Conservation (phyloP, 1,140 invertebrate species). For the Drosophila trapezifrons region DNA sequence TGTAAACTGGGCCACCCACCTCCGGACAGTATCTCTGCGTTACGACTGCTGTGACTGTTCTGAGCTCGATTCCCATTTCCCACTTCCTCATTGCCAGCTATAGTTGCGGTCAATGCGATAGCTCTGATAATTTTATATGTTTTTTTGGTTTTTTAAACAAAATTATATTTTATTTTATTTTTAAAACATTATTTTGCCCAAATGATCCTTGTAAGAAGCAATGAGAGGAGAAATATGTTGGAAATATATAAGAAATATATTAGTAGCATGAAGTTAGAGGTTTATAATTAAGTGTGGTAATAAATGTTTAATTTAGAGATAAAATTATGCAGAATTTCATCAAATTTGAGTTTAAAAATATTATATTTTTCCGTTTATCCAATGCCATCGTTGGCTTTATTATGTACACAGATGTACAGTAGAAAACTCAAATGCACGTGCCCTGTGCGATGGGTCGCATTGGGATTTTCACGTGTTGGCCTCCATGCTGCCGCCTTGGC, state of each 20-base stretch:
- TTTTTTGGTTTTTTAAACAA: not conserved
- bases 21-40: slow-evolving; percentile 1
- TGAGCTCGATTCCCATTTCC: slow-evolving; percentile 22
- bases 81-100: slow-evolving; percentile 25
- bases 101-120: not conserved
- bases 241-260: not conserved
- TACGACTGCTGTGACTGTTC: slow-evolving; percentile 5
- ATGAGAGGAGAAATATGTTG: not conserved
- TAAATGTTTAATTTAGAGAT: not conserved
- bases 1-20: slow-evolving; percentile 62
- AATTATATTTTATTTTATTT: not conserved
- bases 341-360: too few species aligned
- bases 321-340: not conserved
- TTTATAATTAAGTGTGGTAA: not conserved
- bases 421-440: slow-evolving; percentile 40
- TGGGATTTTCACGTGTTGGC: slow-evolving; percentile 61
- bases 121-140: not conserved
- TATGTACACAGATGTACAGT: not conserved
- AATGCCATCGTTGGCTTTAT: too few species aligned
- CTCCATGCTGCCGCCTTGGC: slow-evolving; percentile 34
- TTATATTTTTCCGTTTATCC: not conserved
- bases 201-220: too few species aligned
- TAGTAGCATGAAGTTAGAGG: not conserved
- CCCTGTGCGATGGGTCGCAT: slow-evolving; percentile 25
- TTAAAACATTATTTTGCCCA: not conserved